Evolutionary conservation across 2,888 invertebrate genomes (phyloP).

Genomic region (Campopleginae sp.): DNA sequence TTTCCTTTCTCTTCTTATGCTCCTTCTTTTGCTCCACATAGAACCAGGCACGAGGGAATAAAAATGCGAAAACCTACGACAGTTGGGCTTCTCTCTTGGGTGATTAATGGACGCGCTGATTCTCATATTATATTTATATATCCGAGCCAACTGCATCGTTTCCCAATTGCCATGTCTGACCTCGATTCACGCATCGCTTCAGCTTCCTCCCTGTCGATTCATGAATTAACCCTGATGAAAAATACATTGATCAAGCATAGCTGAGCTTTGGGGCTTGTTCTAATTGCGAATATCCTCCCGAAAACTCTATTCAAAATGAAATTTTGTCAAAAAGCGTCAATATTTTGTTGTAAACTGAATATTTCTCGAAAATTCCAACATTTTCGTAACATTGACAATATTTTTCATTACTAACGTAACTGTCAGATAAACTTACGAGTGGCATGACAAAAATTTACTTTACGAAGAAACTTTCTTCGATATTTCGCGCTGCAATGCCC

Average conservation of each 20-base stretch:
- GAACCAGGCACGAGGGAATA: constrained; percentile 14
- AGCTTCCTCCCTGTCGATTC: constrained; percentile 22
- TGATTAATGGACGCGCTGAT: constrained; percentile 62
- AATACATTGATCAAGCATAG: neutral
- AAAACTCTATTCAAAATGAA: too few relatives aligned
- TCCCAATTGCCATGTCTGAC: constrained; percentile 36
- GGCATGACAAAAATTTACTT: too few relatives aligned
- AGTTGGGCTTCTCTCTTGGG: constrained; percentile 26
- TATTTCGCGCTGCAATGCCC: too few relatives aligned
- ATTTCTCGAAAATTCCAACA: too few relatives aligned
- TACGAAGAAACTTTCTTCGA: too few relatives aligned
- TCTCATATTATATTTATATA: constrained; percentile 55
- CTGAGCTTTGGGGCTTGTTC: neutral
- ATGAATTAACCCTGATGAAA: constrained; percentile 35
- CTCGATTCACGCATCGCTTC: neutral
- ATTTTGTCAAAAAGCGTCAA: too few relatives aligned
- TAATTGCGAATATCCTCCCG: constrained; percentile 18
- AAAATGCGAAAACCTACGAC: constrained; percentile 28
- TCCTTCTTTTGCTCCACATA: constrained; percentile 13
- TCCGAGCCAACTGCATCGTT: constrained; percentile 36
- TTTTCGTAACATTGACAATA: too few relatives aligned
- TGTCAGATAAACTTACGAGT: too few relatives aligned
- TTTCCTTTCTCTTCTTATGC: neutral
- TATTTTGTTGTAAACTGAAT: too few relatives aligned
- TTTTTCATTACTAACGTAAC: too few relatives aligned